phyloP scores from a whole-genome alignment of 1,140 invertebrate genomes.

The Hormaphis cornu region DNA sequence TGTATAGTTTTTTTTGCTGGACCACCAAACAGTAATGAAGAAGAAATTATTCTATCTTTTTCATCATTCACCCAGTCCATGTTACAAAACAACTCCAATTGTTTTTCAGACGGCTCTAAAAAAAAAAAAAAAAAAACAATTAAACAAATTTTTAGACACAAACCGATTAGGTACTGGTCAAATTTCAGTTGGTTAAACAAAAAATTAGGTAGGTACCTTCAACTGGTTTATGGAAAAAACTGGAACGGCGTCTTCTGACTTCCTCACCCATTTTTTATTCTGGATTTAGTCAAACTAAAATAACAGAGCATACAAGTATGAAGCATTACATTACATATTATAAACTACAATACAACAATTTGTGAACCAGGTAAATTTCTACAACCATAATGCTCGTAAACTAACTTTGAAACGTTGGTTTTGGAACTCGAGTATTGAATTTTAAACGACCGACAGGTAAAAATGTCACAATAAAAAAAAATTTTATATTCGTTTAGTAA shows the following conservation, averaged over 20 bases:
- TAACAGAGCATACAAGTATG: too few species aligned
- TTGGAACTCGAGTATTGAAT: too few species aligned
- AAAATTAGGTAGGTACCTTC: background rate
- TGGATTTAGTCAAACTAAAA: too few species aligned
- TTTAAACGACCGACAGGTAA: too few species aligned
- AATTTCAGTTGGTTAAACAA: background rate
- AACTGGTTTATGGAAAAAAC: slow-evolving; percentile 7
- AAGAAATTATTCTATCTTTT: slow-evolving; percentile 10
- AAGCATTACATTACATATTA: too few species aligned
- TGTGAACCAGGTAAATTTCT: too few species aligned
- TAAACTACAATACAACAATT: too few species aligned
- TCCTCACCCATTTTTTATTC: background rate
- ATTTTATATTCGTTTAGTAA: too few species aligned
- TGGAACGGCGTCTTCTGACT: background rate
- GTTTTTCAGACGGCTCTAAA: background rate
- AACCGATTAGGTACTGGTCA: background rate
- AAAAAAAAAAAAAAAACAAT: background rate
- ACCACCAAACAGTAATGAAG: background rate
- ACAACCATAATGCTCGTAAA: too few species aligned
- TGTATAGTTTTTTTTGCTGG: background rate
- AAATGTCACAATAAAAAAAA: too few species aligned
- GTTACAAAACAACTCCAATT: background rate
- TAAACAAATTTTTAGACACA: too few species aligned
- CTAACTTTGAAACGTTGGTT: too few species aligned
- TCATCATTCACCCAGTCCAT: background rate